A percentile compares a stretch with the other conserved stretches of the same genome.
Evolutionary conservation across 2,797 vertebrate genomes (phyloP).

Genomic region (Margarornis squamiger): DNA sequence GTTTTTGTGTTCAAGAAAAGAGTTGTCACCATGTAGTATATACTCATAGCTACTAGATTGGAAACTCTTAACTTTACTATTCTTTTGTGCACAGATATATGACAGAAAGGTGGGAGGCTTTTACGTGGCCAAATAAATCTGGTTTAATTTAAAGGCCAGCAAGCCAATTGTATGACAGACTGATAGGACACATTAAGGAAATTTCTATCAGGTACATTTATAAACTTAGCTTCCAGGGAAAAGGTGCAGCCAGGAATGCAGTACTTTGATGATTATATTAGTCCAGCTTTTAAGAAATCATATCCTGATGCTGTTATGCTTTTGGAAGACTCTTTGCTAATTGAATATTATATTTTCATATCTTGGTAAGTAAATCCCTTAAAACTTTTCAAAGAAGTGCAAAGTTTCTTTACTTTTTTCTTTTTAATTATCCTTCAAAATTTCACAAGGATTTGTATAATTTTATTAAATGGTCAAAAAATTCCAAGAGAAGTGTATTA

Average conservation of each 20-base stretch:
- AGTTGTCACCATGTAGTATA: background rate
- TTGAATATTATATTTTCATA: background rate
- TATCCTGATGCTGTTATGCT: background rate
- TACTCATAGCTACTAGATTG: background rate
- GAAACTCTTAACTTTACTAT: background rate
- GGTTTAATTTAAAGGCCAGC: background rate
- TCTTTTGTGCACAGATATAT: background rate
- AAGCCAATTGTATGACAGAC: background rate
- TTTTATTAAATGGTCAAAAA: background rate
- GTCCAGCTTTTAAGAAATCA: background rate
- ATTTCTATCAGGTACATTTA: background rate
- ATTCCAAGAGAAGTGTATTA: background rate
- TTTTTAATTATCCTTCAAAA: background rate
- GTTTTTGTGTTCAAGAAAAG: background rate
- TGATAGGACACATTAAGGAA: background rate
- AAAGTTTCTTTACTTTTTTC: background rate
- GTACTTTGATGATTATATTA: background rate
- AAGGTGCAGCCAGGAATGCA: background rate
- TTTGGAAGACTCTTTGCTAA: background rate
- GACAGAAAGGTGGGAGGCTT: background rate
- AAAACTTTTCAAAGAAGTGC: background rate
- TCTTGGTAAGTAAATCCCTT: background rate
- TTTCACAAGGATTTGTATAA: background rate
- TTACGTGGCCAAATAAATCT: accelerated
- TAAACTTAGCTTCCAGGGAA: background rate